Evolutionary conservation across 2,888 invertebrate species (phyloP).

Genomic region (Dynastes hyllus): DNA sequence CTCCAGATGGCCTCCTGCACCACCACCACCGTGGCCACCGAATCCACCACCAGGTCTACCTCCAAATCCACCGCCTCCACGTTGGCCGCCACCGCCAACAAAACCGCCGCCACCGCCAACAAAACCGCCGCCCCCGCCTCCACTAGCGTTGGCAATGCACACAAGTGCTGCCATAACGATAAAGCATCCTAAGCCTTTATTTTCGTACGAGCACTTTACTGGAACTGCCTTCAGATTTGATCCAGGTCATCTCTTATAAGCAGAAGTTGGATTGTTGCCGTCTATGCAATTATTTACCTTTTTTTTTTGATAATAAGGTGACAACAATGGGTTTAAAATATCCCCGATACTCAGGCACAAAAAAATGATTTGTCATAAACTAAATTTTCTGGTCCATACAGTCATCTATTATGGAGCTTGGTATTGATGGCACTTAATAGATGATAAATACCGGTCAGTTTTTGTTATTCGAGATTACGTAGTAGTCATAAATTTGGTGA

Average conservation of each 20-base stretch:
- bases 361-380: no score
- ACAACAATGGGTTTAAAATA: constrained; percentile 28
- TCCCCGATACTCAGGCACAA: constrained; percentile 6
- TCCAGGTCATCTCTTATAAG: constrained; percentile 34
- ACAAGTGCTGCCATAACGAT: constrained; percentile 23
- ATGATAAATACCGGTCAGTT: constrained; percentile 4
- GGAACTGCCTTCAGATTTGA: constrained; percentile 6
- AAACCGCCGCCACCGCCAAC: constrained; percentile 27
- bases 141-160: constrained; percentile 30
- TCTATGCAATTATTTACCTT: neutral
- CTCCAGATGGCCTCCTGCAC: neutral
- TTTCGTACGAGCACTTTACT: neutral
- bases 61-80: constrained; percentile 39
- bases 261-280: constrained; percentile 15
- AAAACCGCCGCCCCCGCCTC: constrained; percentile 33
- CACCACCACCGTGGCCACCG: constrained; percentile 2
- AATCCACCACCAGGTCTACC: constrained; percentile 41
- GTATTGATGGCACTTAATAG: constrained; percentile 12
- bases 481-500: constrained; percentile 1
- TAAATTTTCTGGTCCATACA: no score
- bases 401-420: neutral
- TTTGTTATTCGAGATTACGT: constrained; percentile 32
- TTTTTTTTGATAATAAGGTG: constrained; percentile 4
- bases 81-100: no score
- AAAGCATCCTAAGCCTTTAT: constrained; percentile 20